A percentile compares a stretch with the other conserved stretches of the same genome.
Conservation (phyloP, 2,888 invertebrate genomes). For the Rhagium mordax region DNA sequence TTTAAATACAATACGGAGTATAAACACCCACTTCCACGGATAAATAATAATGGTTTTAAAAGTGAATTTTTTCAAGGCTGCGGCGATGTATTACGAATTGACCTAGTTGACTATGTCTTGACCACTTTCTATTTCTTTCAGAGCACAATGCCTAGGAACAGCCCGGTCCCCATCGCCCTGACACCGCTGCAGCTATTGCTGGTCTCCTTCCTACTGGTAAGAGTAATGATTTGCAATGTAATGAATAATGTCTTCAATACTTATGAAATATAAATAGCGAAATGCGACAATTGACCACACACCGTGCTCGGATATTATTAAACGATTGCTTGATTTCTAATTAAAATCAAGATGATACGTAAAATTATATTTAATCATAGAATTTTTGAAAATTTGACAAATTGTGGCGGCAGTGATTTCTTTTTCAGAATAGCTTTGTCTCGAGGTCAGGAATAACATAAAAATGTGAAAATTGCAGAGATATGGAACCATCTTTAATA, state of each 20-base stretch:
- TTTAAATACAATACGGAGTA: conserved; percentile 3
- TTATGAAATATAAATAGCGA: not conserved
- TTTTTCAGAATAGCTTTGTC: too few species aligned
- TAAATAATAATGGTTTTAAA: conserved; percentile 30
- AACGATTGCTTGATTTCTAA: not conserved
- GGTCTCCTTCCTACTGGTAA: conserved; percentile 57
- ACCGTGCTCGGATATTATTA: too few species aligned
- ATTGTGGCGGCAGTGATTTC: too few species aligned
- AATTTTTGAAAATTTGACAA: too few species aligned
- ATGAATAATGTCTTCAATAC: not conserved
- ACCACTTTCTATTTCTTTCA: conserved; percentile 63
- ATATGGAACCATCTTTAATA: too few species aligned
- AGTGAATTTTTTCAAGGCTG: conserved; percentile 49
- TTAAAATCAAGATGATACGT: too few species aligned
- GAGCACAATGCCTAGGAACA: conserved; percentile 57
- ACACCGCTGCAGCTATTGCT: conserved; percentile 41
- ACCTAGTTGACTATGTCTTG: conserved; percentile 55
- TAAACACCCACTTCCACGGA: not conserved
- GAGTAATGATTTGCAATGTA: conserved; percentile 34
- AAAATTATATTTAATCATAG: too few species aligned
- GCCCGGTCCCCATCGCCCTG: conserved; percentile 48
- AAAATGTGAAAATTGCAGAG: too few species aligned
- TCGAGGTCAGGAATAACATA: too few species aligned
- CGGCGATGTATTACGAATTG: conserved; percentile 41
- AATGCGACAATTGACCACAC: not conserved